These are phyloP conservation scores for Papilio polyxenes DNA, from an alignment of 1,140 invertebrate species.

Conservation along the genomic window DNA sequence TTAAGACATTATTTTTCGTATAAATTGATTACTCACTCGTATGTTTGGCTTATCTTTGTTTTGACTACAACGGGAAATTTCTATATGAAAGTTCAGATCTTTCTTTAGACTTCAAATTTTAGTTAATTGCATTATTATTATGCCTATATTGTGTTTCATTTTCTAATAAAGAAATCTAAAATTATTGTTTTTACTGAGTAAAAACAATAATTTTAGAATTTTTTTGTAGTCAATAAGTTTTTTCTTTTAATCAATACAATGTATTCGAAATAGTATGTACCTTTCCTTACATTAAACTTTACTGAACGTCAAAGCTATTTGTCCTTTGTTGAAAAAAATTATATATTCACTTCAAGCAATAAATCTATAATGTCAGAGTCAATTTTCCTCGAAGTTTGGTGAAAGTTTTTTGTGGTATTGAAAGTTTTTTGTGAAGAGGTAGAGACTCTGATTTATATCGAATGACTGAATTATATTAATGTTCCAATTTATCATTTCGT, in stretches of 20 bases:
- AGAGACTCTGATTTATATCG: slow-evolving; percentile 30
- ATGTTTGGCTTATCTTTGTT: slow-evolving; percentile 1
- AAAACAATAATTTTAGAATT: not conserved
- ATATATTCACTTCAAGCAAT: slow-evolving; percentile 47
- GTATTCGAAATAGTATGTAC: not conserved
- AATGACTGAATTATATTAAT: slow-evolving; percentile 5
- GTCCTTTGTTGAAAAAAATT: slow-evolving; percentile 39
- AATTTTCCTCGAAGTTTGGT: slow-evolving; percentile 48
- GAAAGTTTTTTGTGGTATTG: slow-evolving; percentile 46
- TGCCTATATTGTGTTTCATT: not conserved
- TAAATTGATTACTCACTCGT: not conserved
- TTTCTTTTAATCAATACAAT: not conserved
- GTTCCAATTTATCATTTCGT: not conserved
- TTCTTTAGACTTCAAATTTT: not conserved
- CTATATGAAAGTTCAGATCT: not conserved
- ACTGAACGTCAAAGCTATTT: slow-evolving; percentile 6
- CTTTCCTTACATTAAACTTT: not conserved
- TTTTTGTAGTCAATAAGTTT: too few relatives aligned
- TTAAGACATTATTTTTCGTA: slow-evolving; percentile 38
- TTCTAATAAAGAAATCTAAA: too few relatives aligned
- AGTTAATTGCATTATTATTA: not conserved
- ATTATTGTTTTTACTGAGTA: too few relatives aligned
- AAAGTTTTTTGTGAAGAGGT: slow-evolving; percentile 44
- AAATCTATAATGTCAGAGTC: slow-evolving; percentile 50
- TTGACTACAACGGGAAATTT: not conserved